These are phyloP conservation scores for Tenthredo livida DNA, from an alignment of 2,888 invertebrate species.

Conservation along the genomic window DNA sequence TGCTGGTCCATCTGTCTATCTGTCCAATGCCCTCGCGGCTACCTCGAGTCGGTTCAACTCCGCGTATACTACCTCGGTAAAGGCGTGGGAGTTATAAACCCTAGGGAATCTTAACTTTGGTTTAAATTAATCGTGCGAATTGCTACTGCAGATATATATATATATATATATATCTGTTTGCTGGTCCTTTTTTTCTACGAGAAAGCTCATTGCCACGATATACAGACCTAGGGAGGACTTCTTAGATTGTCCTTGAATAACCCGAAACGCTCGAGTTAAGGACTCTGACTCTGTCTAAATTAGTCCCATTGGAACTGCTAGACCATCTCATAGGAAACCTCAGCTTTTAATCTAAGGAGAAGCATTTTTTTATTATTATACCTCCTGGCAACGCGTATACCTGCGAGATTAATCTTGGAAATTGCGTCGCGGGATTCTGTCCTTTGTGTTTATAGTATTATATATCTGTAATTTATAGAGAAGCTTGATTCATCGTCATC, in stretches of 20 bases:
- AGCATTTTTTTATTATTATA: neutral
- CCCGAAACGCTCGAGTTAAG: neutral
- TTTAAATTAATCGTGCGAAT: slow-evolving; percentile 3
- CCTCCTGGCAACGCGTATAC: neutral
- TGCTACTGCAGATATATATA: neutral
- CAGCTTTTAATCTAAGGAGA: neutral
- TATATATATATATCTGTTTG: neutral
- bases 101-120: neutral
- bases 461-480: neutral
- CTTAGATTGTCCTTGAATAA: neutral
- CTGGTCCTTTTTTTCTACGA: neutral
- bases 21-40: slow-evolving; percentile 13
- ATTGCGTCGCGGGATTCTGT: neutral
- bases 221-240: neutral
- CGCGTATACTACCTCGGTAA: neutral
- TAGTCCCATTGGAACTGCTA: neutral
- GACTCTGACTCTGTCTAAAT: neutral
- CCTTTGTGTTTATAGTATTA: neutral
- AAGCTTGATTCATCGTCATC: neutral
- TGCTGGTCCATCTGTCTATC: neutral
- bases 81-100: neutral
- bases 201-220: neutral
- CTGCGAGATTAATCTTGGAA: neutral
- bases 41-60: neutral
- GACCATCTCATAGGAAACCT: neutral